Conservation (phyloP, 2,113 vertebrate species). For the Peromyscus leucopus region DNA sequence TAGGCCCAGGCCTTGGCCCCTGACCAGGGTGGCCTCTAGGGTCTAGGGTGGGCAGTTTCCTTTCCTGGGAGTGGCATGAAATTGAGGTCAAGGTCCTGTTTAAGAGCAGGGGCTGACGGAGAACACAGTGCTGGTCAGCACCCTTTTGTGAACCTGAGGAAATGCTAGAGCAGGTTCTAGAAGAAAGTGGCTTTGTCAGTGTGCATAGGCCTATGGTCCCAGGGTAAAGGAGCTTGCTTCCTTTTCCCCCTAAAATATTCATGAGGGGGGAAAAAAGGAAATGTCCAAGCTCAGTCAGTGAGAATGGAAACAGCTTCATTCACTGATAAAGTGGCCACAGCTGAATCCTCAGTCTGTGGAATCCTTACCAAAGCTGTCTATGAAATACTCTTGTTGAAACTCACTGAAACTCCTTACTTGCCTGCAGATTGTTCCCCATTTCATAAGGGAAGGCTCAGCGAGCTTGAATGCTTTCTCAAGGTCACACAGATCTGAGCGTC, state of each 20-base stretch:
- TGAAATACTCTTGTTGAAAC: neutral
- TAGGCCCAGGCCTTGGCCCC: neutral
- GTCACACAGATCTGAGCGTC: neutral
- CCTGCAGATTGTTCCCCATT: neutral
- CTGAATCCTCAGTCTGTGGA: neutral
- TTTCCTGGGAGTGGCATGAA: neutral
- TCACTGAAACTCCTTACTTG: neutral
- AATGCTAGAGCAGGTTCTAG: neutral
- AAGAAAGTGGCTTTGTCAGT: neutral
- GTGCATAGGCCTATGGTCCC: neutral
- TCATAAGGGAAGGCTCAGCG: neutral
- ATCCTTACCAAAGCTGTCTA: neutral
- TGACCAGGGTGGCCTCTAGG: neutral
- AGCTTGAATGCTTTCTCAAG: neutral
- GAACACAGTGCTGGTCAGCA: neutral
- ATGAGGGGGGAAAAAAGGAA: neutral
- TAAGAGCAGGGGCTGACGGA: neutral
- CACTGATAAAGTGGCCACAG: neutral
- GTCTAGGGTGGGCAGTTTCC: neutral
- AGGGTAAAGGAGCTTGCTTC: neutral
- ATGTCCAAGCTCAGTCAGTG: neutral
- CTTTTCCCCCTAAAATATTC: neutral
- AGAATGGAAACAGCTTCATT: neutral
- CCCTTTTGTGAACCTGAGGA: neutral
- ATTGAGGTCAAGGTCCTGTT: neutral